Percentiles rank a stretch among this genome's conserved stretches.
Evolutionary conservation across 2,888 invertebrate genomes (phyloP).

Genomic region (Lochmaea crataegi): DNA sequence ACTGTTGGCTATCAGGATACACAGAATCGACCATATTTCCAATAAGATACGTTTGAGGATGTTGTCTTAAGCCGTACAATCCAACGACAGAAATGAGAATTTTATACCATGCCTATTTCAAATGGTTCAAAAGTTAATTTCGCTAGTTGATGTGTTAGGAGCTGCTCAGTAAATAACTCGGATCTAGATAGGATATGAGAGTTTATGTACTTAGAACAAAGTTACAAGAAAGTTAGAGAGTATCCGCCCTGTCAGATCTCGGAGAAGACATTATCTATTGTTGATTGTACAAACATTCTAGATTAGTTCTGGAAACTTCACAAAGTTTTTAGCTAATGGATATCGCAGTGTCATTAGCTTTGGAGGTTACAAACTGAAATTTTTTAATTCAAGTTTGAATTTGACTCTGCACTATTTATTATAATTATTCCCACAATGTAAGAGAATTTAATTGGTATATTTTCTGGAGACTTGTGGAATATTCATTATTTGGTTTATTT

Average conservation of each 20-base stretch:
- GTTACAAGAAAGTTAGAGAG: conserved; percentile 31
- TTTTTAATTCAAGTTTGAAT: too few relatives aligned
- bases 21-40: too few relatives aligned
- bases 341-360: conserved; percentile 20
- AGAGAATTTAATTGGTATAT: too few relatives aligned
- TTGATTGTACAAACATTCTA: conserved; percentile 31
- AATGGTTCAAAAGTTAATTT: conserved; percentile 4
- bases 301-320: conserved; percentile 29
- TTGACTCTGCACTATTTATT: too few relatives aligned
- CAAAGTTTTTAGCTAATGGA: conserved; percentile 31
- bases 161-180: not conserved
- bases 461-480: too few relatives aligned
- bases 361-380: not conserved
- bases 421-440: too few relatives aligned
- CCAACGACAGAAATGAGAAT: too few relatives aligned
- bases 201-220: conserved; percentile 23
- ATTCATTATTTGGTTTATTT: too few relatives aligned
- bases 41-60: too few relatives aligned
- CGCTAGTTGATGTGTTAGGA: not conserved
- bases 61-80: too few relatives aligned
- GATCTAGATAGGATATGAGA: conserved; percentile 3
- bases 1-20: too few relatives aligned
- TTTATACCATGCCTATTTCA: too few relatives aligned
- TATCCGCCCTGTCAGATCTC: conserved; percentile 28
- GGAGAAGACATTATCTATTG: conserved; percentile 33